A percentile compares a stretch with the other conserved stretches of the same genome.
phyloP scores from a whole-genome alignment of 53 echinoderm and acorn worm species.

The Pentamera pediparva region DNA sequence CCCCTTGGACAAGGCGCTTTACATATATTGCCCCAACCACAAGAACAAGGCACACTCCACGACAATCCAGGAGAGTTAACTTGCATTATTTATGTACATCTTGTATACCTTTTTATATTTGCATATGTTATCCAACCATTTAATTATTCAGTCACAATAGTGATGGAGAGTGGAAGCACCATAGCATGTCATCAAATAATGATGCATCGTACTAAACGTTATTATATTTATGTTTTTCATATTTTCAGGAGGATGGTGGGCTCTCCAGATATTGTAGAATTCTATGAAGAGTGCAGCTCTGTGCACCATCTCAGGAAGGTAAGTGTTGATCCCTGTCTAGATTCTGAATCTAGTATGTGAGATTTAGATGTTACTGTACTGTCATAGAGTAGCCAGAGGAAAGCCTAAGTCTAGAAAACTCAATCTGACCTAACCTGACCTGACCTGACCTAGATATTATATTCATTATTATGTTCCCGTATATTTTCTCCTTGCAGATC shows the following conservation, averaged over 20 bases:
- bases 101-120: not conserved
- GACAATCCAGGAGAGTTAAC: too few relatives aligned
- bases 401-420: too few relatives aligned
- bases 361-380: not conserved
- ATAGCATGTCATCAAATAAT: not conserved
- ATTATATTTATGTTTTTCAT: not conserved
- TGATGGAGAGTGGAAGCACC: not conserved
- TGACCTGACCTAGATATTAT: too few relatives aligned
- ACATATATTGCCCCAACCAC: too few relatives aligned
- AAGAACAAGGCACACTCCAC: too few relatives aligned
- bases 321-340: too few relatives aligned
- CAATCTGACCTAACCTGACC: too few relatives aligned
- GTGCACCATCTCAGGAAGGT: slow-evolving; percentile 66
- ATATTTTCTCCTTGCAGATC: slow-evolving; percentile 44
- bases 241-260: slow-evolving; percentile 84
- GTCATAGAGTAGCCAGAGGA: not conserved
- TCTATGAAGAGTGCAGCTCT: slow-evolving; percentile 69
- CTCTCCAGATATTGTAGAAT: slow-evolving; percentile 58
- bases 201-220: not conserved
- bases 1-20: too few relatives aligned
- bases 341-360: not conserved
- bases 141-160: not conserved
- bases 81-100: too few relatives aligned
- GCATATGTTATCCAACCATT: not conserved
- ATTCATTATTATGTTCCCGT: too few relatives aligned